These are phyloP conservation scores for Philaethria dido DNA, from an alignment of 2,888 invertebrate species.

Conservation along the genomic window DNA sequence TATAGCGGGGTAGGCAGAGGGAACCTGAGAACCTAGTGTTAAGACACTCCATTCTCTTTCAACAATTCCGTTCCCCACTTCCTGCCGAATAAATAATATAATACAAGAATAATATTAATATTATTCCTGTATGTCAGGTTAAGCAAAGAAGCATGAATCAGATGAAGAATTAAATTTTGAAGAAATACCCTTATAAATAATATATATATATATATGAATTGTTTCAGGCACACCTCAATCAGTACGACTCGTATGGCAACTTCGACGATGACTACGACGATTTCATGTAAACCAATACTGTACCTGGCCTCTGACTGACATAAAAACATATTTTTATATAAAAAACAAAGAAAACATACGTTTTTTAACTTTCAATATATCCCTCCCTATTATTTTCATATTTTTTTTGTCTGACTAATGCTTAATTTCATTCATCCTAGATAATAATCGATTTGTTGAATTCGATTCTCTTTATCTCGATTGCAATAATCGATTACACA, in stretches of 20 bases:
- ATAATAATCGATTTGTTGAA: no score
- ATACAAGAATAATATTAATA: no score
- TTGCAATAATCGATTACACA: constrained; percentile 1
- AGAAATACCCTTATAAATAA: no score
- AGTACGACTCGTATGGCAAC: constrained; percentile 87
- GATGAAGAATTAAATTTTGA: no score
- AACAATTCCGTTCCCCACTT: no score
- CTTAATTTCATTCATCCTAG: background rate
- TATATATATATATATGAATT: constrained; percentile 34
- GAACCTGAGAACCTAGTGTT: no score
- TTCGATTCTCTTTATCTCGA: no score
- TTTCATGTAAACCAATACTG: constrained; percentile 87
- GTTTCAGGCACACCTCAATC: constrained; percentile 85
- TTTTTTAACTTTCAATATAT: background rate
- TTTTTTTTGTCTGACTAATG: background rate
- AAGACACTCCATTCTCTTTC: no score
- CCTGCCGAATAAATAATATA: no score
- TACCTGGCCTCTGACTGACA: constrained; percentile 33
- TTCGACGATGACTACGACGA: constrained; percentile 89
- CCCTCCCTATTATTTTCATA: background rate
- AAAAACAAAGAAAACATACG: background rate
- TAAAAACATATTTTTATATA: constrained; percentile 21
- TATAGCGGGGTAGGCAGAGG: no score
- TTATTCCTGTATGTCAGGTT: no score
- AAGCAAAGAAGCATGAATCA: no score